These are phyloP conservation scores for Artibeus jamaicensis DNA, from an alignment of 2,797 vertebrate species.

Conservation along the genomic window DNA sequence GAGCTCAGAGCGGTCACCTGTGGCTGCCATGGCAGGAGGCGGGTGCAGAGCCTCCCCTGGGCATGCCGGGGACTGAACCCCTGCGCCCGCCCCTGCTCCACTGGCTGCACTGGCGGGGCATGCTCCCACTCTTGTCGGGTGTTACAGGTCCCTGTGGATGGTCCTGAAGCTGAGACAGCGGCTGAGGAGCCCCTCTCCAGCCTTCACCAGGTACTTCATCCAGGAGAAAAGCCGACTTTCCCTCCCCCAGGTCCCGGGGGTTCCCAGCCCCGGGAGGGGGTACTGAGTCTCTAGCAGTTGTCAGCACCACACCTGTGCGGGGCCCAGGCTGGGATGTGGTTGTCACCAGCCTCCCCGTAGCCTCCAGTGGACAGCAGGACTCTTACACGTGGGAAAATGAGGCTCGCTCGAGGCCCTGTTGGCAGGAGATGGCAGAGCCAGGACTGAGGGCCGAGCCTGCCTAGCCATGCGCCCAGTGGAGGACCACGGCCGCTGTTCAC, in stretches of 20 bases:
- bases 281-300: too few relatives aligned
- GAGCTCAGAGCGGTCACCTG: fast-evolving
- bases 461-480: fast-evolving
- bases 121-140: background rate
- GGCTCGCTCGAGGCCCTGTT: background rate
- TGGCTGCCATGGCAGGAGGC: background rate
- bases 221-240: background rate
- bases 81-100: too few relatives aligned
- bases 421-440: background rate
- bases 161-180: slow-evolving; percentile 85
- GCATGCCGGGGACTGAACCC: background rate
- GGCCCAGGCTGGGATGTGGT: too few relatives aligned
- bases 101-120: fast-evolving
- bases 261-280: background rate
- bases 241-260: fast-evolving
- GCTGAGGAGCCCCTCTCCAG: slow-evolving; percentile 67
- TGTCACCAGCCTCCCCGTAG: background rate
- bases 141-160: slow-evolving; percentile 88
- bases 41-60: background rate
- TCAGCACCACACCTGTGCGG: fast-evolving
- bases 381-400: background rate
- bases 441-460: background rate
- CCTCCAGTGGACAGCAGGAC: background rate
- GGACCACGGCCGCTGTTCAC: background rate
- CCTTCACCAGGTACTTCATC: slow-evolving; percentile 70